phyloP scores from a whole-genome alignment of 2,113 vertebrate species.

The Colossoma macropomum region DNA sequence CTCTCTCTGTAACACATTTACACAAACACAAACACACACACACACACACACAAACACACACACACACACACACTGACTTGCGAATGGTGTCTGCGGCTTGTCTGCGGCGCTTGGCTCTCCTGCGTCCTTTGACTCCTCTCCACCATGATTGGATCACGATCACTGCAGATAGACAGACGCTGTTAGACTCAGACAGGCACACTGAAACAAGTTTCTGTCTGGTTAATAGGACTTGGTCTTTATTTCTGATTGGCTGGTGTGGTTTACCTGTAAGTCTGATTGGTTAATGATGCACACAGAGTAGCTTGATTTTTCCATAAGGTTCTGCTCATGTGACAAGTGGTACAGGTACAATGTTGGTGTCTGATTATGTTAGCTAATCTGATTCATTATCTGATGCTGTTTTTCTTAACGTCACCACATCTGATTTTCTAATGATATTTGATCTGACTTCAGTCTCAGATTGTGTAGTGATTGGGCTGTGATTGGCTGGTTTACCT shows the following conservation, averaged over 20 bases:
- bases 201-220: neutral
- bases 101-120: conserved; percentile 86
- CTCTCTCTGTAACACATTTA: neutral
- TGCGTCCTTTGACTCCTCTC: conserved; percentile 90
- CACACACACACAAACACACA: conserved; percentile 17
- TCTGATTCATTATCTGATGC: too few species aligned
- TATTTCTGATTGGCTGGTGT: neutral
- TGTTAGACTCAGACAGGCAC: neutral
- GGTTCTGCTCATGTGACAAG: too few species aligned
- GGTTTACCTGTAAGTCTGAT: too few species aligned
- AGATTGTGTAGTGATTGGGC: neutral
- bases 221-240: neutral
- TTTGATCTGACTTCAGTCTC: too few species aligned
- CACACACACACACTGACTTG: conserved; percentile 71
- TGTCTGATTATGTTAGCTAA: too few species aligned
- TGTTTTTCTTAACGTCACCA: too few species aligned
- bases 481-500: conserved; percentile 71
- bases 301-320: too few species aligned
- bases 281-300: neutral
- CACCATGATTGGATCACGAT: conserved; percentile 94
- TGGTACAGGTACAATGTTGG: too few species aligned
- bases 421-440: too few species aligned
- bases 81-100: conserved; percentile 89
- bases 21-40: conserved; percentile 5
- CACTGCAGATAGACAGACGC: conserved; percentile 71